phyloP scores from a whole-genome alignment of 2,888 invertebrate genomes.

The Pimpla rufipes region DNA sequence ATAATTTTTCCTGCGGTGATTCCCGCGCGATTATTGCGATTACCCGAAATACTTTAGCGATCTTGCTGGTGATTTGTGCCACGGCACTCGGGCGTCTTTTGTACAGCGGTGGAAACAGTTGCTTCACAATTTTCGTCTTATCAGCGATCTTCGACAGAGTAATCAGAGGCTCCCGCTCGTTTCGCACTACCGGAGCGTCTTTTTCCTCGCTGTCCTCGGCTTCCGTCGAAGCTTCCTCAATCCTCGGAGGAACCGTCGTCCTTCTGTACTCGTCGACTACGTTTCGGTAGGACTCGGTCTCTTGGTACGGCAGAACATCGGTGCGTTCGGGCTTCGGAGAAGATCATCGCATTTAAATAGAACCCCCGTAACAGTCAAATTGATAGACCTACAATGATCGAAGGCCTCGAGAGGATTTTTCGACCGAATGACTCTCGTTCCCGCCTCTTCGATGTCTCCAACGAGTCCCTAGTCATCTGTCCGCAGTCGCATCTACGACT shows the following conservation, averaged over 20 bases:
- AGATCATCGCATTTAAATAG: slow-evolving; percentile 1
- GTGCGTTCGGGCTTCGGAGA: slow-evolving; percentile 59
- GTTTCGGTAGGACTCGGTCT: slow-evolving; percentile 73
- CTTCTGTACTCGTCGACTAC: slow-evolving; percentile 73
- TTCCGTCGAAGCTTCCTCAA: slow-evolving; percentile 18
- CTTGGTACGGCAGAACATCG: slow-evolving; percentile 74
- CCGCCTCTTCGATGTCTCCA: slow-evolving; percentile 2
- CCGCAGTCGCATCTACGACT: slow-evolving; percentile 54
- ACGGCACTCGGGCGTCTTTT: slow-evolving; percentile 49
- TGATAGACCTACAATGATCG: slow-evolving; percentile 49
- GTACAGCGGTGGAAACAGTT: slow-evolving; percentile 70
- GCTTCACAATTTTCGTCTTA: slow-evolving; percentile 70
- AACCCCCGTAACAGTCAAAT: neutral
- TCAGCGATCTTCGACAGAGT: slow-evolving; percentile 68
- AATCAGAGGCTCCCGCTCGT: slow-evolving; percentile 59
- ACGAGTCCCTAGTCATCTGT: slow-evolving; percentile 27
- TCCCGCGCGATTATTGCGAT: slow-evolving; percentile 4
- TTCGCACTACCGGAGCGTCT: neutral
- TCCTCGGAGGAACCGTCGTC: slow-evolving; percentile 41
- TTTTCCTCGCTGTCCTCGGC: slow-evolving; percentile 13
- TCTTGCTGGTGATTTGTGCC: slow-evolving; percentile 62
- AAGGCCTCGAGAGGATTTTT: slow-evolving; percentile 54
- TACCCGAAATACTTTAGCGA: slow-evolving; percentile 72
- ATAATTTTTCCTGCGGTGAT: neutral
- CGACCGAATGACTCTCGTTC: slow-evolving; percentile 36